phyloP scores from a whole-genome alignment of 2,797 vertebrate species.

The Tarsius wallacei region DNA sequence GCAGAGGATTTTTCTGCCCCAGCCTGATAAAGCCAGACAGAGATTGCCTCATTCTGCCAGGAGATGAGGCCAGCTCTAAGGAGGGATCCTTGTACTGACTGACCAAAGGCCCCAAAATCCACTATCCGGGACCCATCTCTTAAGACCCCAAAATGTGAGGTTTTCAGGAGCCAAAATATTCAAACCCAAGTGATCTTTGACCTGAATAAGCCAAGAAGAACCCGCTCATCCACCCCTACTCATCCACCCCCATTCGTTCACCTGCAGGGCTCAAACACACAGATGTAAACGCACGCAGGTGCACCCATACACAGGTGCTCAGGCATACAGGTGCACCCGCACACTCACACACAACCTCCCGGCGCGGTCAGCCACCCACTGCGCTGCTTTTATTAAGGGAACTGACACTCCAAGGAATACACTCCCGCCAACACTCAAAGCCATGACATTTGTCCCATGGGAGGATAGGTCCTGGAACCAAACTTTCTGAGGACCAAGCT shows the following conservation, averaged over 20 bases:
- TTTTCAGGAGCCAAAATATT: neutral
- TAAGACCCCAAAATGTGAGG: neutral
- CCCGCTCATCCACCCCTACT: neutral
- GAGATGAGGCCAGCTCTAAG: neutral
- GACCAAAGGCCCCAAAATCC: neutral
- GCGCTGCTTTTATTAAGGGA: neutral
- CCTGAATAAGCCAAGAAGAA: neutral
- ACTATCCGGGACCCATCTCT: neutral
- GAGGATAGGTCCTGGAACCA: neutral
- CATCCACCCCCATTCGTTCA: neutral
- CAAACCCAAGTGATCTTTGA: neutral
- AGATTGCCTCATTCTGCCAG: neutral
- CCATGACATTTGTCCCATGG: neutral
- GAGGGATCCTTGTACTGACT: neutral
- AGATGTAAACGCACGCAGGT: neutral
- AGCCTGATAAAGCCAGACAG: neutral
- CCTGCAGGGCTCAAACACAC: neutral
- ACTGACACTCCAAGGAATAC: neutral
- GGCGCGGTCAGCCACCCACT: neutral
- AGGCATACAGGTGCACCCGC: neutral
- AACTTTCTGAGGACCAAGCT: too few species aligned
- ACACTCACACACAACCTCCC: neutral
- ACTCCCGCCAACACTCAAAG: neutral
- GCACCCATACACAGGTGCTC: neutral
- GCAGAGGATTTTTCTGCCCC: neutral